These are phyloP conservation scores for Echeneis naucrates DNA, from an alignment of 2,797 vertebrate genomes.

Conservation along the genomic window DNA sequence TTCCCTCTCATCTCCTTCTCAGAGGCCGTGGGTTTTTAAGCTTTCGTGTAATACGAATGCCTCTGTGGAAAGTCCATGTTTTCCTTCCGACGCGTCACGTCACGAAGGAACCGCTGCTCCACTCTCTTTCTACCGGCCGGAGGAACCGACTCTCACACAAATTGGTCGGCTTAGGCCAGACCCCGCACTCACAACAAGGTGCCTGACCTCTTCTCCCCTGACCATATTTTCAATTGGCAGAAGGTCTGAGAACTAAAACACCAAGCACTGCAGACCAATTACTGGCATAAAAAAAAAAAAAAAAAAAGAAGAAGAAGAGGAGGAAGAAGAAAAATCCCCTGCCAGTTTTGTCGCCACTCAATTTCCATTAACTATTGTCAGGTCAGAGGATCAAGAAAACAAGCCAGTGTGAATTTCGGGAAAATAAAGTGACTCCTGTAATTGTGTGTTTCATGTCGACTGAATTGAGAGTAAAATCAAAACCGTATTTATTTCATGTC, in stretches of 20 bases:
- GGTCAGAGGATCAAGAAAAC: constrained; percentile 3
- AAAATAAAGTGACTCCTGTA: background rate
- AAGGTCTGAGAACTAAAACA: constrained; percentile 40
- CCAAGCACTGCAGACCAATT: constrained; percentile 15
- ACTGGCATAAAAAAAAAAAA: background rate
- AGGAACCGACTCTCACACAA: constrained; percentile 49
- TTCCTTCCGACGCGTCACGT: constrained; percentile 18
- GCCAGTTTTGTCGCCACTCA: constrained; percentile 10
- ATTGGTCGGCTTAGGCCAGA: constrained; percentile 33
- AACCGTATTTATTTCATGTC: background rate
- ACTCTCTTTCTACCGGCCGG: constrained; percentile 27
- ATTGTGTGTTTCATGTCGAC: background rate
- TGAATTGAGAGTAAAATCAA: constrained; percentile 1
- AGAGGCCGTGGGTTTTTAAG: constrained; percentile 45
- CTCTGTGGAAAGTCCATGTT: constrained; percentile 48
- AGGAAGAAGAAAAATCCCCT: constrained; percentile 5
- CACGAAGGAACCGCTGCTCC: constrained; percentile 21
- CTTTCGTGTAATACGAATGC: constrained; percentile 64
- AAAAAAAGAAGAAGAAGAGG: too few relatives aligned
- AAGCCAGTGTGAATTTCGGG: background rate
- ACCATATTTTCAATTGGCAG: constrained; percentile 21
- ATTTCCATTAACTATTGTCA: background rate
- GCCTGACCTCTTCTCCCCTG: constrained; percentile 11
- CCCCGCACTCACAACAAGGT: constrained; percentile 18
- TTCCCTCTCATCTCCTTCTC: constrained; percentile 60